phyloP scores from a whole-genome alignment of 2,113 vertebrate genomes.

The Pelecanoides urinatrix region DNA sequence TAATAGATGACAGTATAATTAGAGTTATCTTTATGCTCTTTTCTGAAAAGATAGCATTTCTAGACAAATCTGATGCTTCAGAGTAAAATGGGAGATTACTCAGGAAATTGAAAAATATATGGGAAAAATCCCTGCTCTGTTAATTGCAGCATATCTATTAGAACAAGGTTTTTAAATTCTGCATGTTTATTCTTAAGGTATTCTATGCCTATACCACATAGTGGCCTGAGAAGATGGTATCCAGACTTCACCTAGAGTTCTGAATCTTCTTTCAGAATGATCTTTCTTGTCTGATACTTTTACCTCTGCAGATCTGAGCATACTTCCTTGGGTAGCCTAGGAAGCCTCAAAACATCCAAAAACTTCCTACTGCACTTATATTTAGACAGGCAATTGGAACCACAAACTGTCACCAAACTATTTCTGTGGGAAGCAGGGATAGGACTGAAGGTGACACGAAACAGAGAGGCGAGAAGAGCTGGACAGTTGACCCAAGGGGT shows the following conservation, averaged over 20 bases:
- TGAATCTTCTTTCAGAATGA: background rate
- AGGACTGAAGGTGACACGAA: background rate
- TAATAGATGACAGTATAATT: background rate
- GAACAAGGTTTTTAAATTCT: background rate
- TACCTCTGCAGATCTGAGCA: background rate
- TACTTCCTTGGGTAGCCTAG: background rate
- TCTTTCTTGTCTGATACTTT: background rate
- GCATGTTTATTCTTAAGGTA: background rate
- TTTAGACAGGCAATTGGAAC: background rate
- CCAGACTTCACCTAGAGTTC: background rate
- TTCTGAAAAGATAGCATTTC: background rate
- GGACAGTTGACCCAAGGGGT: background rate
- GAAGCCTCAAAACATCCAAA: background rate
- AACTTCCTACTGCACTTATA: background rate
- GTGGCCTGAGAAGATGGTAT: background rate
- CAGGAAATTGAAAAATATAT: background rate
- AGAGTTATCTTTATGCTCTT: background rate
- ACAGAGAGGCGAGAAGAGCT: background rate
- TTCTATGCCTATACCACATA: background rate
- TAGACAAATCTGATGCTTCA: background rate
- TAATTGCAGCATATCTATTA: background rate
- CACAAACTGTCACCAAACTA: background rate
- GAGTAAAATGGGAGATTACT: background rate
- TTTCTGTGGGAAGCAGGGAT: accelerated
- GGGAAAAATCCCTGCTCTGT: background rate